Conservation (phyloP, 2,113 vertebrate species). For the Myxocyprinus asiaticus region DNA sequence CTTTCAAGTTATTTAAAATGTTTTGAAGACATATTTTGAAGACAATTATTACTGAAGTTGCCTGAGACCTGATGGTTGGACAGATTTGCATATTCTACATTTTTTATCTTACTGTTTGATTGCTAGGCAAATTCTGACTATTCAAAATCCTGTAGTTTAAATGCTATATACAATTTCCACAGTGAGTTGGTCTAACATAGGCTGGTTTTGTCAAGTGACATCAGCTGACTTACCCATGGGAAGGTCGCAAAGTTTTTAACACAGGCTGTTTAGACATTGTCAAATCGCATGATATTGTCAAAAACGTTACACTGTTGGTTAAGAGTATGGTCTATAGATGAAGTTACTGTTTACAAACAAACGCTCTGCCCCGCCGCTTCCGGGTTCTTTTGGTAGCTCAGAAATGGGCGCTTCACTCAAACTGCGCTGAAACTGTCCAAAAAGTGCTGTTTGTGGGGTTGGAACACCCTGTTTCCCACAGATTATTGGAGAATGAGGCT, state of each 20-base stretch:
- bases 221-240: conserved; percentile 66
- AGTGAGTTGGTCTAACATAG: conserved; percentile 48
- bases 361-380: too few relatives aligned
- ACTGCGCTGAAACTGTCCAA: too few relatives aligned
- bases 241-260: not conserved
- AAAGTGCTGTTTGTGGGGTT: too few relatives aligned
- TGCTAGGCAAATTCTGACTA: not conserved
- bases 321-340: not conserved
- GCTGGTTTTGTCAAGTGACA: conserved; percentile 38
- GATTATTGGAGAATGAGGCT: too few relatives aligned
- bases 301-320: not conserved
- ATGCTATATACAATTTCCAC: conserved; percentile 55
- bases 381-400: too few relatives aligned
- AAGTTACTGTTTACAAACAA: too few relatives aligned
- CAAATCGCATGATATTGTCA: conserved; percentile 4
- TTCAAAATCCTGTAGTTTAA: conserved; percentile 7
- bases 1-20: too few relatives aligned
- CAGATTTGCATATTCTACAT: not conserved
- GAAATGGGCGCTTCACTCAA: too few relatives aligned
- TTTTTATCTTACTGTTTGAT: not conserved
- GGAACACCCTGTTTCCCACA: too few relatives aligned
- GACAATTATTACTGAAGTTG: too few relatives aligned
- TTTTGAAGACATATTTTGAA: too few relatives aligned
- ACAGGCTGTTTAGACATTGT: conserved; percentile 4
- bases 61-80: too few relatives aligned